phyloP scores from a whole-genome alignment of 1,140 invertebrate genomes.

The Caenorhabditis tropicalis region DNA sequence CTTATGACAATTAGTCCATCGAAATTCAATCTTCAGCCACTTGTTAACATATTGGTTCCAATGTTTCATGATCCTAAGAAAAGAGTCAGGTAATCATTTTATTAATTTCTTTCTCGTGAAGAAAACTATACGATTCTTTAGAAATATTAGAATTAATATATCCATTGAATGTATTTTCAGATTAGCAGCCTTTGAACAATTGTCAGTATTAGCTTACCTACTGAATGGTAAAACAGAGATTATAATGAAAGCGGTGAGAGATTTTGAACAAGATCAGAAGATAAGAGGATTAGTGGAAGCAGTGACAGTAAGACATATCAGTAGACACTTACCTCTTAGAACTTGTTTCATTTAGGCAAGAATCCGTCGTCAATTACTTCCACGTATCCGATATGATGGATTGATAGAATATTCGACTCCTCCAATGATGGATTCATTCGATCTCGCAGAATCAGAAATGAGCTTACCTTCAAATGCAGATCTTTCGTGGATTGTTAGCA shows the following conservation, averaged over 20 bases:
- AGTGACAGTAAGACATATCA: slow-evolving; percentile 20
- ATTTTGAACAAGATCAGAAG: slow-evolving; percentile 45
- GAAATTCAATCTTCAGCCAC: slow-evolving; percentile 46
- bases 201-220: slow-evolving; percentile 53
- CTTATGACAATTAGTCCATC: slow-evolving; percentile 49
- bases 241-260: slow-evolving; percentile 52
- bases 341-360: slow-evolving; percentile 43
- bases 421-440: slow-evolving; percentile 50
- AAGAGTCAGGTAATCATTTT: slow-evolving; percentile 57
- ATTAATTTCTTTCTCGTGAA: not conserved
- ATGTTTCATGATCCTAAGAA: slow-evolving; percentile 50
- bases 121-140: not conserved
- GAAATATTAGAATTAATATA: not conserved
- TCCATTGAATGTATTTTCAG: slow-evolving; percentile 5
- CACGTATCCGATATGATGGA: slow-evolving; percentile 55
- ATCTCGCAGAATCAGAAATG: slow-evolving; percentile 33
- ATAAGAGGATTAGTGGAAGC: slow-evolving; percentile 44
- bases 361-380: slow-evolving; percentile 45
- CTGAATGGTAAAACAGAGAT: slow-evolving; percentile 53
- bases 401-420: slow-evolving; percentile 56
- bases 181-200: slow-evolving; percentile 56
- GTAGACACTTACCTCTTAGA: not conserved
- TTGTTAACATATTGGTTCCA: slow-evolving; percentile 51
- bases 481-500: slow-evolving; percentile 53
- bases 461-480: slow-evolving; percentile 46